phyloP scores from a whole-genome alignment of 2,888 invertebrate genomes.

The Lissonota sp. region DNA sequence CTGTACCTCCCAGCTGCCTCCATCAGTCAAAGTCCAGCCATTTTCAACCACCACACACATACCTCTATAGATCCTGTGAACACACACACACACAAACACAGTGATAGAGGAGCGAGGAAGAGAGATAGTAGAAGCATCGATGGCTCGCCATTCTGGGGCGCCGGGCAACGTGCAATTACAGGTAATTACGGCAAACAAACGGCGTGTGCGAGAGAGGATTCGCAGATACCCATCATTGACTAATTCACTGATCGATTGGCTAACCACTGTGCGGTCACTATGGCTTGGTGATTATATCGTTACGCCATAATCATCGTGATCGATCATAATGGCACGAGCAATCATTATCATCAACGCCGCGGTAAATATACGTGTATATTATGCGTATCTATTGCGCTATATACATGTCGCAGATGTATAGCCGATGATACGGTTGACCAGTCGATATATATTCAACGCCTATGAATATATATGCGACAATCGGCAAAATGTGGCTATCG shows the following conservation, averaged over 20 bases:
- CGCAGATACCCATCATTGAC: conserved; percentile 61
- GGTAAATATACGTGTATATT: conserved; percentile 26
- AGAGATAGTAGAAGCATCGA: conserved; percentile 41
- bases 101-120: not conserved
- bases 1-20: not conserved
- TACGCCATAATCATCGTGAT: conserved; percentile 56
- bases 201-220: conserved; percentile 33
- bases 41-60: not conserved
- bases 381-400: not conserved
- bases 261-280: conserved; percentile 50
- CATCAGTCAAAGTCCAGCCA: not conserved
- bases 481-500: not conserved
- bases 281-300: conserved; percentile 40
- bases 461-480: not conserved
- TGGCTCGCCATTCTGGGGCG: conserved; percentile 40
- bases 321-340: conserved; percentile 60
- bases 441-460: conserved; percentile 21
- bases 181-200: conserved; percentile 64
- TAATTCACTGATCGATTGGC: conserved; percentile 65
- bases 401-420: conserved; percentile 17
- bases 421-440: conserved; percentile 25
- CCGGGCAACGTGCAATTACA: conserved; percentile 56
- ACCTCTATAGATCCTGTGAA: not conserved
- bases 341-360: conserved; percentile 55
- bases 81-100: not conserved